These are phyloP conservation scores for Bruchidius siliquastri DNA, from an alignment of 2,888 invertebrate genomes.

Conservation along the genomic window DNA sequence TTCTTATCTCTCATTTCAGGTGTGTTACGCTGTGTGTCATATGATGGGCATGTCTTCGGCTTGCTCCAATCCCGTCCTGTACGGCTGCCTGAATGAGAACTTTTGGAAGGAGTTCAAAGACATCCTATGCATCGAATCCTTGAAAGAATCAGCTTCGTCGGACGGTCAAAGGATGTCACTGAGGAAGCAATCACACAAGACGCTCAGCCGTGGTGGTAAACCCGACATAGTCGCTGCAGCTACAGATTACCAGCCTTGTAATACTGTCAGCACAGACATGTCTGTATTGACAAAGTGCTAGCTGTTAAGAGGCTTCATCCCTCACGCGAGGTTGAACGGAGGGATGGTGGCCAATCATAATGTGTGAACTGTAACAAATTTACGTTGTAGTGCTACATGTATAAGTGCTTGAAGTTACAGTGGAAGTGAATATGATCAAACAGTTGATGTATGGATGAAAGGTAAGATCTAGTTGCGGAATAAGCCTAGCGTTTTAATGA, in stretches of 20 bases:
- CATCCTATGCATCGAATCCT: slow-evolving; percentile 58
- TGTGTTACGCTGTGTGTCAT: slow-evolving; percentile 44
- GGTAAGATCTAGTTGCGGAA: too few relatives aligned
- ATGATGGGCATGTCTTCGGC: slow-evolving; percentile 77
- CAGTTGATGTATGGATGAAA: too few relatives aligned
- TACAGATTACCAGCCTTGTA: slow-evolving; percentile 47
- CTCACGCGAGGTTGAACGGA: slow-evolving; percentile 10
- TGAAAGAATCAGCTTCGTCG: slow-evolving; percentile 29
- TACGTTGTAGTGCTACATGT: background rate
- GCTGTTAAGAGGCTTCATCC: slow-evolving; percentile 34
- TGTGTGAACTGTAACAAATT: slow-evolving; percentile 3
- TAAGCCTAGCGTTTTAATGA: too few relatives aligned
- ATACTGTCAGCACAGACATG: slow-evolving; percentile 50
- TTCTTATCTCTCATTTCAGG: slow-evolving; percentile 20
- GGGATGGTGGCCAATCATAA: background rate
- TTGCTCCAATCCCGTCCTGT: slow-evolving; percentile 85
- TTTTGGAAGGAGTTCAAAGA: slow-evolving; percentile 86
- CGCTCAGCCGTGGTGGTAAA: slow-evolving; percentile 22
- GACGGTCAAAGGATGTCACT: slow-evolving; percentile 51
- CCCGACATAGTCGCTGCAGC: slow-evolving; percentile 34
- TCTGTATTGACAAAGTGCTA: slow-evolving; percentile 48
- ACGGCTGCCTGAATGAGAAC: slow-evolving; percentile 92
- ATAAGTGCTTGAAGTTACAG: too few relatives aligned
- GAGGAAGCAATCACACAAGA: slow-evolving; percentile 29
- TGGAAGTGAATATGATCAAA: too few relatives aligned